Evolutionary conservation across 2,113 vertebrate species (phyloP), one percentile per base, ranked within the genome.

Genomic region (Anoura caudifer): DNA sequence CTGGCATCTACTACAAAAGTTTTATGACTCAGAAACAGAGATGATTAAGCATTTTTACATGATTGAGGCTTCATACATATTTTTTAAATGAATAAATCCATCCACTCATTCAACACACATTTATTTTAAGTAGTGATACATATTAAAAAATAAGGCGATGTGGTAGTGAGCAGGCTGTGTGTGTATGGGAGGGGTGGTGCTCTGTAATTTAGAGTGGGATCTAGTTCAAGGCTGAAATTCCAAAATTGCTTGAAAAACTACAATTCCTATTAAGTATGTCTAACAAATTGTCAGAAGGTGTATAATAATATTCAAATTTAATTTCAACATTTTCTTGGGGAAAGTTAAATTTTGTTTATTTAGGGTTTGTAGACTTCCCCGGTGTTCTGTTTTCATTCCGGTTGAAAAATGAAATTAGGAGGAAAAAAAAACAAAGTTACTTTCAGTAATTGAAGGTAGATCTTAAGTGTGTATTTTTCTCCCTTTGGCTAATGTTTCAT

Each of bases 351-450:
- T 85, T 81, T 96, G 43, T 79, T 82, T 80, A 76, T 61, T 94
- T 84, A 72, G 20, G 70, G 22, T 93, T 93, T 20, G 5, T 54
- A 5, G 63, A 56, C 16, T 90, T 97, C 77, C 86, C 28, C 52
- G 11, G 14, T 93, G 36, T 84, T 93, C 91, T 67, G 69, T 84
- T 93, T 92, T 94, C 63, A n/a, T 76, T 81, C 81, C 31, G 47
- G 45, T 90, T 95, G 43, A 81, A 94, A 95, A 96, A 89, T 61
- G 15, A 93, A 96, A 85, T 69, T 28, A 7, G 16, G 3, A 9
- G 13, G 1, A 2, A 16, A 19, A 16, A 19, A 13, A 56, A 82
- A 52, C 5, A 75, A 85, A 43, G 15, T 75, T 90, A 70, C 14
- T 85, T 92, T 83, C 22, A 85, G 31, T 93, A 81, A 93, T 31